Percentiles rank a stretch among this genome's conserved stretches.
These are phyloP conservation scores for Montipora capricornis DNA, from an alignment of 64 coral and sea anemone genomes.

Conservation along the genomic window DNA sequence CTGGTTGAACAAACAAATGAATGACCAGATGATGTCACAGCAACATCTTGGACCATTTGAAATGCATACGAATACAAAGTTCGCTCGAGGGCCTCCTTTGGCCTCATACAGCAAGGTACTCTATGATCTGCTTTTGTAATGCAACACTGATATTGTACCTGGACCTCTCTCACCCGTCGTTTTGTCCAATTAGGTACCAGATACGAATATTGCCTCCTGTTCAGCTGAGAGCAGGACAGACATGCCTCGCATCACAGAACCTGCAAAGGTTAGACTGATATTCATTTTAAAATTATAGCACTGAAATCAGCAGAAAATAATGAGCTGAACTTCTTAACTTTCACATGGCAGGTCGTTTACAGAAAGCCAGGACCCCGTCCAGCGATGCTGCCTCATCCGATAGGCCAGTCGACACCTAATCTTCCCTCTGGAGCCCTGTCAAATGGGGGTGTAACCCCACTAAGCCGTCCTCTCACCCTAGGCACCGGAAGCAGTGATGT, in stretches of 20 bases:
- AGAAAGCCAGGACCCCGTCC: constrained; percentile 3
- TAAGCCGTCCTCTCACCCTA: constrained; percentile 17
- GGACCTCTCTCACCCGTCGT: neutral
- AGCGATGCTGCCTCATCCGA: constrained; percentile 13
- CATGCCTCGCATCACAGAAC: neutral
- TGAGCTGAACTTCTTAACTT: neutral
- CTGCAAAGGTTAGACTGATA: neutral
- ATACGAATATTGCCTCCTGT: neutral
- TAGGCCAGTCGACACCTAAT: constrained; percentile 40
- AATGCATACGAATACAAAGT: constrained; percentile 33
- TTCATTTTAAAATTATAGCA: neutral
- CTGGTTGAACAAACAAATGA: constrained; percentile 84
- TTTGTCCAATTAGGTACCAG: neutral
- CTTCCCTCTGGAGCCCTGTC: constrained; percentile 4
- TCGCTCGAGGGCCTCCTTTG: constrained; percentile 12
- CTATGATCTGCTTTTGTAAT: neutral
- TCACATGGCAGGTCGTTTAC: neutral
- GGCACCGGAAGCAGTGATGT: neutral
- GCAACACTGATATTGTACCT: neutral
- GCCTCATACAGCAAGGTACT: constrained; percentile 31
- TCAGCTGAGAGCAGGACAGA: constrained; percentile 34
- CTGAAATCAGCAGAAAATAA: neutral
- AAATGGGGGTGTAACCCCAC: constrained; percentile 19
- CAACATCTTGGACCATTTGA: constrained; percentile 69
- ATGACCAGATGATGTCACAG: constrained; percentile 73